phyloP scores from a whole-genome alignment of 2,888 invertebrate genomes.

The Drosophila maculinotata region DNA sequence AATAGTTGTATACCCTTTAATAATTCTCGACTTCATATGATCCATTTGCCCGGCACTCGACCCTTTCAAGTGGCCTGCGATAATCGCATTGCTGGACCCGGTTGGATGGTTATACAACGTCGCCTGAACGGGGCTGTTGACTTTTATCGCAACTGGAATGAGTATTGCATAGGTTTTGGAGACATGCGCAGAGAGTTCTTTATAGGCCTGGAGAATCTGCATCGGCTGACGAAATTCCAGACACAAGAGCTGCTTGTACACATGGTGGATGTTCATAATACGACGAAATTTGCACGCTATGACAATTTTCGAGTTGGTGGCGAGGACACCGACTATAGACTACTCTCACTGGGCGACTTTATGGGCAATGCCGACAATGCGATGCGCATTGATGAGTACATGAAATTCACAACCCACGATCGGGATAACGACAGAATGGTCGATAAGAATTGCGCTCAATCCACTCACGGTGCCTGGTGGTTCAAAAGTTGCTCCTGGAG shows the following conservation, averaged over 20 bases:
- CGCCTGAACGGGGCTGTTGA: conserved; percentile 1
- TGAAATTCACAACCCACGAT: conserved; percentile 11
- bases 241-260: conserved; percentile 1
- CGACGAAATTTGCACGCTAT: conserved; percentile 4
- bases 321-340: neutral
- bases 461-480: conserved; percentile 13
- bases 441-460: conserved; percentile 8
- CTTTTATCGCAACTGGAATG: conserved; percentile 10
- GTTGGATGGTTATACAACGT: conserved; percentile 13
- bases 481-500: conserved; percentile 21
- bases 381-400: conserved; percentile 9
- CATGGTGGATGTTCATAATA: neutral
- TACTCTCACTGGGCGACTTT: conserved; percentile 4
- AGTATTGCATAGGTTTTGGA: conserved; percentile 1
- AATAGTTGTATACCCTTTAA: neutral
- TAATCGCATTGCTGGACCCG: conserved; percentile 1
- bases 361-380: conserved; percentile 4
- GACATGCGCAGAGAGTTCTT: conserved; percentile 16
- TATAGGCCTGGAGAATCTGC: conserved; percentile 15
- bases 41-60: neutral
- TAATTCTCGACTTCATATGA: conserved; percentile 1
- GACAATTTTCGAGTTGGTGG: conserved; percentile 11
- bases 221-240: conserved; percentile 4
- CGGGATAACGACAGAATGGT: conserved; percentile 6
- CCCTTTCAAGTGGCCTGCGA: conserved; percentile 21